Evolutionary conservation across 2,888 invertebrate species (phyloP).

Genomic region (Leptarthrus brevirostris): DNA sequence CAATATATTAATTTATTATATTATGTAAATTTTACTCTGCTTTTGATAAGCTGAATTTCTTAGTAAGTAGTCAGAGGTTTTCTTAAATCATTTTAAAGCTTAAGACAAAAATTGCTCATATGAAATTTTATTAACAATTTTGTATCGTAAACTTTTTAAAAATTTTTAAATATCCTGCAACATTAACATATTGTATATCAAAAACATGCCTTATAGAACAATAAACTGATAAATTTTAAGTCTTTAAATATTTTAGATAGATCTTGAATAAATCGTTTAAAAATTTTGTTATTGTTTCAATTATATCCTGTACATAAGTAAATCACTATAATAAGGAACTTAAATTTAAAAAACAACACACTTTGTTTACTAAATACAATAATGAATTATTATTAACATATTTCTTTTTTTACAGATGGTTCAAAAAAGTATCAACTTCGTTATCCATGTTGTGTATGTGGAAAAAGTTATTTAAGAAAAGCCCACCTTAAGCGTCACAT

Average conservation of each 20-base stretch:
- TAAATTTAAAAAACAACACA: slow-evolving; percentile 17
- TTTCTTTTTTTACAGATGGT: slow-evolving; percentile 52
- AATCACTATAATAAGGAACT: neutral
- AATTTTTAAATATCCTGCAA: too few relatives aligned
- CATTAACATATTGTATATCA: slow-evolving; percentile 27
- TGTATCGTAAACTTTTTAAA: too few relatives aligned
- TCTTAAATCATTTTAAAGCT: too few relatives aligned
- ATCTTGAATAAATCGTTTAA: slow-evolving; percentile 8
- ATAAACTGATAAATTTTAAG: neutral
- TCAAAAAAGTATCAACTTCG: slow-evolving; percentile 56
- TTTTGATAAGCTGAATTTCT: too few relatives aligned
- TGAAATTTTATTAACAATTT: too few relatives aligned
- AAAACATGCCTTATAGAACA: neutral
- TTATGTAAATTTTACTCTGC: too few relatives aligned
- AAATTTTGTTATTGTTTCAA: slow-evolving; percentile 2
- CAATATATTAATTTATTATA: too few relatives aligned
- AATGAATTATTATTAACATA: slow-evolving; percentile 3
- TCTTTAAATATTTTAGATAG: neutral
- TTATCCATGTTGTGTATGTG: slow-evolving; percentile 59
- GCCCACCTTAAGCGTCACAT: slow-evolving; percentile 60
- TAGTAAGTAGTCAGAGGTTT: too few relatives aligned
- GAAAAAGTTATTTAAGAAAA: slow-evolving; percentile 60
- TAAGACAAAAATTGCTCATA: too few relatives aligned
- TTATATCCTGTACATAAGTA: slow-evolving; percentile 15
- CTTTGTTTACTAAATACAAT: neutral